Base-by-base conservation (phyloP, 2,797 vertebrate species). In the Hoplostethus atlanticus region DNA sequence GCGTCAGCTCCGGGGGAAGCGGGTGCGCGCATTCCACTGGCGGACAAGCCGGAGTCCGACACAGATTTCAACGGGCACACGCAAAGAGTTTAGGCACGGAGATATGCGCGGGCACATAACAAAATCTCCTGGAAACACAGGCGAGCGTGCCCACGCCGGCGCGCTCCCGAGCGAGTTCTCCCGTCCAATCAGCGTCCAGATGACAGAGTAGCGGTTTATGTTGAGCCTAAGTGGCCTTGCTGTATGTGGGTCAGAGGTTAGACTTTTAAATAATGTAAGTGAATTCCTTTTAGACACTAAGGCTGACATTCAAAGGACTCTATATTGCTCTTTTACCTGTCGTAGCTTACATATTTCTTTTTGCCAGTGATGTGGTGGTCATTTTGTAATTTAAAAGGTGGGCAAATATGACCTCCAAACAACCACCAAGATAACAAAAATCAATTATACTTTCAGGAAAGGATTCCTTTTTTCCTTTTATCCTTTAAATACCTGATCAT, bases 61-160 rank as follows among this genome's bases (percentile, higher is more conserved):
- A 85, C 85, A 74, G 79, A 86, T 90, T 82, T 87, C 1, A 3
- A 44, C 75, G 78, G 67, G 66, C 0, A 47, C 80, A 87, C 80
- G 80, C 79, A 25, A 2, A 46, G 15, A 42, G 62, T 40, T 28
- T 42, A 31, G 21, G 63, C 40, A 11, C 8, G 59, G 57, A 1
- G 17, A 21, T 8, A 64, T 12, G 79, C 83, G 84, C 79, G 75
- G 44, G 58, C 84, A 83, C 70, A 77, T 0, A 40, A 54, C 62
- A 84, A 80, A 83, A 72, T 88, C 91, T 91, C 92, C 89, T 90
- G 84, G 91, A 93, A 87, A 93, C 92, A 93, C 83, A n/a, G 82
- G 68, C 17, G 4, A 9, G 76, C 73, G 80, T 10, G 86, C 78
- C 13, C 79, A 64, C 65, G 74, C 11, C 38, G 36, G 89, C 86